phyloP scores from a whole-genome alignment of 1,140 invertebrate species.

The Caerostris darwini region DNA sequence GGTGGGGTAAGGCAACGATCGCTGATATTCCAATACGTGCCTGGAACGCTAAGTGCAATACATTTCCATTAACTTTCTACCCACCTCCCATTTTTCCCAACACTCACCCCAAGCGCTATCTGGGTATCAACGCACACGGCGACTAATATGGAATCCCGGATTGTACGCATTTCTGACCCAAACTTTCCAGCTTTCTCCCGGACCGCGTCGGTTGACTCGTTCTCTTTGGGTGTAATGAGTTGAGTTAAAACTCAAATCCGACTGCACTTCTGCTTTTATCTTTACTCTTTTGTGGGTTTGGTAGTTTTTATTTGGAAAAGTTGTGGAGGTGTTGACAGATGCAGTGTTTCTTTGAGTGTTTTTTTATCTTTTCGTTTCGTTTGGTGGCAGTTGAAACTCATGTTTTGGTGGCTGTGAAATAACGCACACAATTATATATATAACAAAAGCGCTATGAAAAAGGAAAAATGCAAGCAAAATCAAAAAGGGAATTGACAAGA shows the following conservation, averaged over 20 bases:
- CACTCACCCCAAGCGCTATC: constrained; percentile 11
- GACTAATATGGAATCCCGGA: constrained; percentile 31
- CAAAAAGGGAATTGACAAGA: too few species aligned
- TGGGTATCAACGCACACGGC: constrained; percentile 15
- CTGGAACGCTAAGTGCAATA: constrained; percentile 67
- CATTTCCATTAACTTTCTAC: constrained; percentile 73
- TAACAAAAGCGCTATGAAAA: too few species aligned
- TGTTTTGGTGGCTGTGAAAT: not conserved
- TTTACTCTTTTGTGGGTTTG: not conserved
- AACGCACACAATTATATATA: not conserved
- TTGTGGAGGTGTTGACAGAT: constrained; percentile 34
- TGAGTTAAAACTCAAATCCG: constrained; percentile 42
- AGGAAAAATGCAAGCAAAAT: too few species aligned
- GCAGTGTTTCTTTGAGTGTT: not conserved
- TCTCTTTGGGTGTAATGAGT: constrained; percentile 52
- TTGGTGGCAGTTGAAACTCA: not conserved
- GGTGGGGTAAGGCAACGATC: constrained; percentile 22
- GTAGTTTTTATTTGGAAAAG: constrained; percentile 43
- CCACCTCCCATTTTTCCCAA: constrained; percentile 45
- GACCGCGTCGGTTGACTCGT: not conserved
- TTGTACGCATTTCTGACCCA: constrained; percentile 46
- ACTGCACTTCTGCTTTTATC: not conserved
- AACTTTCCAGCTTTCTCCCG: constrained; percentile 27
- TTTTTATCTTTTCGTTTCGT: not conserved
- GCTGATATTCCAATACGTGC: constrained; percentile 69